Base-by-base conservation (phyloP, 30 jellyfish, hydroid and myxozoan species). In the Catostylus mosaicus region DNA sequence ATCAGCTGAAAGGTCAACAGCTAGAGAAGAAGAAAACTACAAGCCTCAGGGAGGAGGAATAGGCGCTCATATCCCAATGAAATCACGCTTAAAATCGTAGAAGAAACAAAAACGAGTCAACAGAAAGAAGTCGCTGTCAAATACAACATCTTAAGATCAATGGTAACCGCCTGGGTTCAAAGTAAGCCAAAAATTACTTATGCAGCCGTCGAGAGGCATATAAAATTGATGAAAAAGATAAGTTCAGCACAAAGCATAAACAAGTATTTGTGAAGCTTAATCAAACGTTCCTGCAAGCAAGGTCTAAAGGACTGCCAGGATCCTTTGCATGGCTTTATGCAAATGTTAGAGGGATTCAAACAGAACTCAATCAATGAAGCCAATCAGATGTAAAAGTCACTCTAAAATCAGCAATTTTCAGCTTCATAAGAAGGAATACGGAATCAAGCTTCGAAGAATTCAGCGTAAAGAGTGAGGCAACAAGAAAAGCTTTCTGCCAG, bases 391-490 rank as follows among this genome's bases (percentile, higher is more conserved):
- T 37, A 10, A 37, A 70, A 70, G 82, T 36, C 70, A 70, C 34
- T 19, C 82, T 12, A 23, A 70, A 70, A 70, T 70, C 82, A n/a
- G 65, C 73, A 36, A 37, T 0, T 24, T 69, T 69, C 82, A 23
- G 66, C 75, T 74, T 74, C 38, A 74, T 74, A 80, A 74, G n/a
- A n/a, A 60, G 37, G 33, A 54, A 54, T 82, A 74, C 89, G 76
- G 71, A 63, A 85, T 75, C 31, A 62, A 76, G 48, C 74, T 79
- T 16, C 45, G 90, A 69, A 63, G 90, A 79, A 50, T 64, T 38
- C 90, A 79, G 66, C 83, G 90, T 20, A 64, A 79, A 60, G 62
- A 67, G 69, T 35, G 30, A 62, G 35, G 24, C 33, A 80, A 63
- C 47, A 78, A 78, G 32, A 47, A 46, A 60, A 47, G 72, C 70